Percentiles rank a stretch among this genome's conserved stretches.
These are phyloP conservation scores for Drosophila lacteicornis DNA, from an alignment of 1,140 invertebrate genomes.

Conservation along the genomic window DNA sequence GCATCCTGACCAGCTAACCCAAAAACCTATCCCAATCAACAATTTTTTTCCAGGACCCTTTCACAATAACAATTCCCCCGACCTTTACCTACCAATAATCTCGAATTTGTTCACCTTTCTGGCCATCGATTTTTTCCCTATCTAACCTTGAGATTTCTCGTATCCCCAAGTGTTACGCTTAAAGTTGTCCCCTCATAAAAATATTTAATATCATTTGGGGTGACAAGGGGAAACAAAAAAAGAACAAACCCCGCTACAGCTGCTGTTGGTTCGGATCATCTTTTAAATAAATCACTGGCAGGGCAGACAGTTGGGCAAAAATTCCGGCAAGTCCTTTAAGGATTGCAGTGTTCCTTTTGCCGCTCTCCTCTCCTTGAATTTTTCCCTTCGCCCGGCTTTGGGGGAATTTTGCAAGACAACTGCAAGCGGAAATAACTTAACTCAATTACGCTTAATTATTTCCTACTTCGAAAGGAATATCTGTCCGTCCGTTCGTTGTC, in stretches of 20 bases:
- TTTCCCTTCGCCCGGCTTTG: not conserved
- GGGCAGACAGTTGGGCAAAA: slow-evolving; percentile 11
- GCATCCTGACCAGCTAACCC: not conserved
- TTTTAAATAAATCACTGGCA: slow-evolving; percentile 56
- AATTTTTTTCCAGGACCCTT: not conserved
- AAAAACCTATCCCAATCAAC: slow-evolving; percentile 2
- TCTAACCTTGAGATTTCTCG: not conserved
- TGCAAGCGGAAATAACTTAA: slow-evolving; percentile 80
- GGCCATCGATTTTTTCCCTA: not conserved
- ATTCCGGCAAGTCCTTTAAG: slow-evolving; percentile 18
- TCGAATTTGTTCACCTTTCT: slow-evolving; percentile 7
- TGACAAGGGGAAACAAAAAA: not conserved
- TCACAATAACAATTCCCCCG: not conserved
- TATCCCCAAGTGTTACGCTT: not conserved
- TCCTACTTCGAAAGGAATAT: slow-evolving; percentile 80
- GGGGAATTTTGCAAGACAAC: slow-evolving; percentile 48
- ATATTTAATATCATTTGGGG: slow-evolving; percentile 23
- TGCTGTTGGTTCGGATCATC: slow-evolving; percentile 6
- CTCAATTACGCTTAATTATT: slow-evolving; percentile 84
- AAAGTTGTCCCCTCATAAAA: slow-evolving; percentile 16
- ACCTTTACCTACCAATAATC: not conserved
- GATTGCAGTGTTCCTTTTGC: slow-evolving; percentile 13
- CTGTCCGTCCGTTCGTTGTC: slow-evolving; percentile 39
- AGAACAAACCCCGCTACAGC: slow-evolving; percentile 1
- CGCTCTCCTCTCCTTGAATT: not conserved